Conservation (phyloP, 2,797 vertebrate species). For the Philypnodon macrostomus region DNA sequence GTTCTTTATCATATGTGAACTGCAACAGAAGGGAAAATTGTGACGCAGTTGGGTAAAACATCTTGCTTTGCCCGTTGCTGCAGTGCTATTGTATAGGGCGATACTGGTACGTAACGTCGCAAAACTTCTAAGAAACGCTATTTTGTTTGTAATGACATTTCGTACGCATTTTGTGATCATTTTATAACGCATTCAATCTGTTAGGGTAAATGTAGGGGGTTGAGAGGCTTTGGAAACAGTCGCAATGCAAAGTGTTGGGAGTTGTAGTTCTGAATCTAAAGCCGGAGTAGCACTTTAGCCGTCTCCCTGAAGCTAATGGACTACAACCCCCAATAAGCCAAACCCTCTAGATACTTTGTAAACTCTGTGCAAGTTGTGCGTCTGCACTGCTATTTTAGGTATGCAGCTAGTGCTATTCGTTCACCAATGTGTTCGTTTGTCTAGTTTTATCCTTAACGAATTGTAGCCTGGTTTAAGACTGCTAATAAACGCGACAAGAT, state of each 20-base stretch:
- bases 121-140: conserved; percentile 26
- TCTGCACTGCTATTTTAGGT: conserved; percentile 73
- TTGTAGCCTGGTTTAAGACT: conserved; percentile 19
- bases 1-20: conserved; percentile 70
- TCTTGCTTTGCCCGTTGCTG: conserved; percentile 58
- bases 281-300: background rate
- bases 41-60: conserved; percentile 85
- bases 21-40: conserved; percentile 77
- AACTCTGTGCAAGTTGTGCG: conserved; percentile 83
- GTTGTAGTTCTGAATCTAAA: conserved; percentile 65
- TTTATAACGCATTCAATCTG: conserved; percentile 72
- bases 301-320: conserved; percentile 56
- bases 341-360: conserved; percentile 79
- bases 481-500: conserved; percentile 12
- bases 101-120: conserved; percentile 29
- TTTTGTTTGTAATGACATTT: background rate
- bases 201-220: conserved; percentile 71
- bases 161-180: conserved; percentile 38
- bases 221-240: conserved; percentile 70
- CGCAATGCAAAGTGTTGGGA: conserved; percentile 65
- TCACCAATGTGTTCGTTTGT: conserved; percentile 36
- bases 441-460: conserved; percentile 22
- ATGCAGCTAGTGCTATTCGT: conserved; percentile 67
- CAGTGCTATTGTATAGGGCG: conserved; percentile 44
- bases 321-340: conserved; percentile 76